Percentiles rank a stretch among this genome's conserved stretches.
These are phyloP conservation scores for Microchrysa polita DNA, from an alignment of 2,888 invertebrate genomes.

Conservation along the genomic window DNA sequence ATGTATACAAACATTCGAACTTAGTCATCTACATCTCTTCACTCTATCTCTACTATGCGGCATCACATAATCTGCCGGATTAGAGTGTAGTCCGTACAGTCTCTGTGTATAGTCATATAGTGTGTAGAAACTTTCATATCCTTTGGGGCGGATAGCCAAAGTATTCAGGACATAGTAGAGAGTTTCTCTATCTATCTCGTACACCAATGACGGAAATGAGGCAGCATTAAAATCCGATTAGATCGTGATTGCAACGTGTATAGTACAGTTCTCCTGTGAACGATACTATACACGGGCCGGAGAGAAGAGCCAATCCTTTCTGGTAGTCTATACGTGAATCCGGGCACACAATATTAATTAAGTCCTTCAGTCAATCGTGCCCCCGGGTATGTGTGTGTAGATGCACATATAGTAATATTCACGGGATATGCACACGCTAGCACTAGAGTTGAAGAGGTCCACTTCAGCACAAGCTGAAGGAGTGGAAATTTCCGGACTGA, in stretches of 20 bases:
- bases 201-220: constrained; percentile 18
- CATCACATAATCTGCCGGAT: no score
- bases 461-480: neutral
- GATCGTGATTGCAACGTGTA: constrained; percentile 24
- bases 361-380: constrained; percentile 34
- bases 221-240: constrained; percentile 40
- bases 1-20: no score
- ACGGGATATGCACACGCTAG: neutral
- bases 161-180: neutral
- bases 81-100: no score
- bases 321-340: constrained; percentile 4
- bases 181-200: neutral
- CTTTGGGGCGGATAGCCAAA: no score
- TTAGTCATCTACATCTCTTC: no score
- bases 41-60: no score
- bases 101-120: no score
- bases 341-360: constrained; percentile 38
- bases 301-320: no score
- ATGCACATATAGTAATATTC: neutral
- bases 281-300: neutral
- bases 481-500: no score
- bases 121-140: no score
- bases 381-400: neutral
- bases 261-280: neutral
- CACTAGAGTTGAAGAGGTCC: neutral